A percentile compares a stretch with the other conserved stretches of the same genome.
Conservation (phyloP, 2,113 vertebrate genomes). For the Suricata suricatta region DNA sequence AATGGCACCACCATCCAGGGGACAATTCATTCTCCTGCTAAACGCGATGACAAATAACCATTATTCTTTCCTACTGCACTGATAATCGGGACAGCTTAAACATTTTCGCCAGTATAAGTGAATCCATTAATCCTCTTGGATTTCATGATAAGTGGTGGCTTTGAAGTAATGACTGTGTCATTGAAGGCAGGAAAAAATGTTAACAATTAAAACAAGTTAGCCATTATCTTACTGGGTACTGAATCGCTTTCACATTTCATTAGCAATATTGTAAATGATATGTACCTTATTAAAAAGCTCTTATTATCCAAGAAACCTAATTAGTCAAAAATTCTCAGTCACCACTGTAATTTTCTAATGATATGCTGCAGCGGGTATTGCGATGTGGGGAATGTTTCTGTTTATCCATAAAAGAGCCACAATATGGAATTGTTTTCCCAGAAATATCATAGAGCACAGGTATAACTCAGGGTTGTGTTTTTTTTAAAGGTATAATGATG, state of each 20-base stretch:
- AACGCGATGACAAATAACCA: conserved; percentile 99
- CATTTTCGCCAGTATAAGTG: conserved; percentile 98
- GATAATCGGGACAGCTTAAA: conserved; percentile 99
- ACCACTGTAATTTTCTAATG: conserved; percentile 85
- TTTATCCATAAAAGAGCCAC: conserved; percentile 72
- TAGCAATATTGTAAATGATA: conserved; percentile 92
- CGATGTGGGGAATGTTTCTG: conserved; percentile 73
- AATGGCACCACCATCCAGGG: conserved; percentile 90
- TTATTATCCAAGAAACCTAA: conserved; percentile 91
- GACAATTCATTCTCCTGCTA: conserved; percentile 94
- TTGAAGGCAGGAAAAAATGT: conserved; percentile 93
- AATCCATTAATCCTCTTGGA: conserved; percentile 99
- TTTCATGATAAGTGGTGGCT: conserved; percentile 98
- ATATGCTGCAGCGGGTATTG: conserved; percentile 75
- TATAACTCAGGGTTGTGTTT: not conserved
- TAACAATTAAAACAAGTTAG: conserved; percentile 99
- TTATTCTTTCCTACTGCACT: conserved; percentile 98
- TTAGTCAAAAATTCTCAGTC: conserved; percentile 90
- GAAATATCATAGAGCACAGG: not conserved
- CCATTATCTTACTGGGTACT: conserved; percentile 91
- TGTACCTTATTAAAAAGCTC: conserved; percentile 92
- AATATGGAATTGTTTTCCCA: not conserved
- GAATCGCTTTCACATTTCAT: conserved; percentile 93
- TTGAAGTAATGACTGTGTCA: conserved; percentile 99
- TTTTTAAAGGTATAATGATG: not conserved